These are phyloP conservation scores for Zelostemma sp. DNA, from an alignment of 1,140 invertebrate species.

Conservation along the genomic window DNA sequence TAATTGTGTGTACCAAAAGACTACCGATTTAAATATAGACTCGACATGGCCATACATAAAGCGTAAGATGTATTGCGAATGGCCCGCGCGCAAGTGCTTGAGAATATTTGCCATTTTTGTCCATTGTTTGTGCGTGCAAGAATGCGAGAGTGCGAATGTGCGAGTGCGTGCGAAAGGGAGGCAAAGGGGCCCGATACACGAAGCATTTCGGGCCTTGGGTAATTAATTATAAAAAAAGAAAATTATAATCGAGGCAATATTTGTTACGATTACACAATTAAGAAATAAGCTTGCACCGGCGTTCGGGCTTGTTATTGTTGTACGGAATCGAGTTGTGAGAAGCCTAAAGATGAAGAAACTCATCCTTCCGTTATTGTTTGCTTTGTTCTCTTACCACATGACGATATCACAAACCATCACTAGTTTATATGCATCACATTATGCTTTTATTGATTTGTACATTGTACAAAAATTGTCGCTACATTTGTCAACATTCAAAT, in stretches of 20 bases:
- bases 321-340: no score
- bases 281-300: slow-evolving; percentile 51
- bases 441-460: not conserved
- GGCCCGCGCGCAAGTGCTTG: slow-evolving; percentile 17
- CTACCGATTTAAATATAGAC: slow-evolving; percentile 47
- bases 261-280: slow-evolving; percentile 64
- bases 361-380: not conserved
- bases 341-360: no score
- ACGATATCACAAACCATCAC: not conserved
- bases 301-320: no score
- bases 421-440: slow-evolving; percentile 20
- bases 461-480: no score
- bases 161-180: slow-evolving; percentile 26
- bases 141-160: slow-evolving; percentile 32
- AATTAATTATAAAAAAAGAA: slow-evolving; percentile 31
- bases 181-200: not conserved
- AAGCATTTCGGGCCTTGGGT: not conserved
- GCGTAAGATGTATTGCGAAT: slow-evolving; percentile 44
- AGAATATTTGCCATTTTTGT: slow-evolving; percentile 50
- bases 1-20: slow-evolving; percentile 52
- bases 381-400: not conserved
- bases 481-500: no score
- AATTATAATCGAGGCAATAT: slow-evolving; percentile 69
- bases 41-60: slow-evolving; percentile 59
- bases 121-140: slow-evolving; percentile 31